These are phyloP conservation scores for Syngnathus acus DNA, from an alignment of 2,797 vertebrate genomes.

Conservation along the genomic window DNA sequence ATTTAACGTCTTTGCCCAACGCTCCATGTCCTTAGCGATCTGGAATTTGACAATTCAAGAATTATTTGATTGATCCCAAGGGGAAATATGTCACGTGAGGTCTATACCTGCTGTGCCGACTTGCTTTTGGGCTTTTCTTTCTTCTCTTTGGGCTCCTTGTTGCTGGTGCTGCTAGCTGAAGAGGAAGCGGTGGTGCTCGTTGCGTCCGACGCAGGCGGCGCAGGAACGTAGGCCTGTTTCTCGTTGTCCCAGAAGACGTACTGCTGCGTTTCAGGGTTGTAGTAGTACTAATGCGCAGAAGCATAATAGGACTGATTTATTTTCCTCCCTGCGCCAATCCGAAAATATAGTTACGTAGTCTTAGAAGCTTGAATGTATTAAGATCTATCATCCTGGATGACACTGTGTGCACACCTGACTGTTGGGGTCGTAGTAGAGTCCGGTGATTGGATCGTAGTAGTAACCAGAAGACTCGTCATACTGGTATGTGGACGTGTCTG, in stretches of 20 bases:
- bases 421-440: slow-evolving; percentile 94
- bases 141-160: slow-evolving; percentile 84
- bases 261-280: slow-evolving; percentile 95
- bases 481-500: slow-evolving; percentile 92
- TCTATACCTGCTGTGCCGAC: slow-evolving; percentile 89
- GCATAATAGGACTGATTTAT: neutral
- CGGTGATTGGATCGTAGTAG: slow-evolving; percentile 92
- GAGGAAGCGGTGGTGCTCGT: slow-evolving; percentile 53
- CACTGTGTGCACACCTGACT: slow-evolving; percentile 25
- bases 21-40: slow-evolving; percentile 99
- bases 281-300: slow-evolving; percentile 81
- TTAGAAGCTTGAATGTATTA: too few species aligned
- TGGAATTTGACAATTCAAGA: slow-evolving; percentile 37
- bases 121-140: slow-evolving; percentile 98
- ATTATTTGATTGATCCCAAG: neutral
- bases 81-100: neutral
- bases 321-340: slow-evolving; percentile 1
- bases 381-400: neutral
- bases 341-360: too few species aligned
- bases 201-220: slow-evolving; percentile 48
- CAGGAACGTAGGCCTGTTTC: slow-evolving; percentile 88
- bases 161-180: neutral
- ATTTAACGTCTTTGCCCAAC: slow-evolving; percentile 98
- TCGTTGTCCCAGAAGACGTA: slow-evolving; percentile 98
- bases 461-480: slow-evolving; percentile 97